These are phyloP conservation scores for Macquaria ambigua DNA, from an alignment of 2,113 vertebrate species.

Conservation along the genomic window DNA sequence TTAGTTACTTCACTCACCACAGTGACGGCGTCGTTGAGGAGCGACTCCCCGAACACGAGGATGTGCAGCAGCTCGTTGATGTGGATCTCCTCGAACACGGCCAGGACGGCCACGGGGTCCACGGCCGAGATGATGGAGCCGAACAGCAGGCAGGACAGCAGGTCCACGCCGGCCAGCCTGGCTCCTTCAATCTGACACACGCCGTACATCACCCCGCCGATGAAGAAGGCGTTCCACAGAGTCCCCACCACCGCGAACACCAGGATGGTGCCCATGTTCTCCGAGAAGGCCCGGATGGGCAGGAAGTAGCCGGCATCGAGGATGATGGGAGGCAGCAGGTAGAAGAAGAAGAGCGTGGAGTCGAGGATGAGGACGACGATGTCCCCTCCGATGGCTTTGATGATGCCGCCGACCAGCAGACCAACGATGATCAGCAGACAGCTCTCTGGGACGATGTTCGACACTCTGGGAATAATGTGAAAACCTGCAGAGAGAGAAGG, in stretches of 20 bases:
- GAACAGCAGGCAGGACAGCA: constrained; percentile 93
- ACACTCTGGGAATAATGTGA: constrained; percentile 91
- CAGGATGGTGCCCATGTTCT: constrained; percentile 97
- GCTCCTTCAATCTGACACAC: constrained; percentile 87
- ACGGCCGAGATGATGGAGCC: constrained; percentile 96
- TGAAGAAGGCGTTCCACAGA: constrained; percentile 94
- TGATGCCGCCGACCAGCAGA: constrained; percentile 92
- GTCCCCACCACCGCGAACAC: constrained; percentile 95
- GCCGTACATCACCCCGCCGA: constrained; percentile 89
- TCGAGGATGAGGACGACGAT: constrained; percentile 91
- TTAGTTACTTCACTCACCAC: constrained; percentile 85
- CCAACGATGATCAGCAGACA: constrained; percentile 96
- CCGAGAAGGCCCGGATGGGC: constrained; percentile 91
- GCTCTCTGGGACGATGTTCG: constrained; percentile 92
- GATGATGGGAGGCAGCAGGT: constrained; percentile 97
- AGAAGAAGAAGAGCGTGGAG: constrained; percentile 93
- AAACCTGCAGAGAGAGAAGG: constrained; percentile 86
- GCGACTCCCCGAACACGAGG: constrained; percentile 96
- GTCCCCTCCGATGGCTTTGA: constrained; percentile 87
- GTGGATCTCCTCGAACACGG: constrained; percentile 97
- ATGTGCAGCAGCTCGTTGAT: constrained; percentile 97
- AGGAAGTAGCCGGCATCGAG: constrained; percentile 98
- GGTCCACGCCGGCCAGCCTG: constrained; percentile 83
- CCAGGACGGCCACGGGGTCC: constrained; percentile 96
- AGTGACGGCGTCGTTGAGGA: constrained; percentile 97